Evolutionary conservation across 2,888 invertebrate genomes (phyloP), one percentile per base, ranked within the genome.

Genomic region (Chaetoderma sp.): DNA sequence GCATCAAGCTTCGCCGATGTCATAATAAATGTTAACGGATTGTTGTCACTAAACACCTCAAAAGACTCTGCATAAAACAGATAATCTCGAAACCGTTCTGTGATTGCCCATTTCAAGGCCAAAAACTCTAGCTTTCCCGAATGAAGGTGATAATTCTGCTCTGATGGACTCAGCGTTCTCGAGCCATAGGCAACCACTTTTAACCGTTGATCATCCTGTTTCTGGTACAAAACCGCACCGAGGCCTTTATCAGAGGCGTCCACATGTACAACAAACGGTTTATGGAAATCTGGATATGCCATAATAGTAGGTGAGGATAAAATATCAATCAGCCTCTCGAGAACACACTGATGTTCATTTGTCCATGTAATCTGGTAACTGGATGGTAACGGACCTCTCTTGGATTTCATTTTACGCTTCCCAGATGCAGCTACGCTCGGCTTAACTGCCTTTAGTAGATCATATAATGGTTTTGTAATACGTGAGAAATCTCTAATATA

Each of bases 211-310:
- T 18, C 30, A 39, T 62, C 63, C n/a, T 65, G 59, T 6, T 50
- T 30, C 32, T 72, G 67, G 56, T 70, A 71, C 25, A 71, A 32
- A 6, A 69, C 64, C 25, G 65, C 67, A 25, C 67, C 71, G 1
- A 70, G 49, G 10, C 67, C 65, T n/a, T 45, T 13, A 13, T 27
- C 16, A 45, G 50, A 44, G 0, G 62, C 62, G 45, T 71, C 71
- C 10, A 56, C 63, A 44, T 64, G 55, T 3, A 72, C 21, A 4
- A 58, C 54, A 36, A 65, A 73, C 30, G 71, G 60, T 3, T 42
- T 42, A n/a, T 21, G 25, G 32, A 32, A 60, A 50, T 70, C 61
- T 6, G 68, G 52, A 33, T 50, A 68, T 13, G 58, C 58, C 13
- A 72, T 63, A 13, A 70, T 39, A 10, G 72, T 63, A 13, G 67